phyloP scores from a whole-genome alignment of 2,113 vertebrate genomes.

The Micronycteris hirsuta region DNA sequence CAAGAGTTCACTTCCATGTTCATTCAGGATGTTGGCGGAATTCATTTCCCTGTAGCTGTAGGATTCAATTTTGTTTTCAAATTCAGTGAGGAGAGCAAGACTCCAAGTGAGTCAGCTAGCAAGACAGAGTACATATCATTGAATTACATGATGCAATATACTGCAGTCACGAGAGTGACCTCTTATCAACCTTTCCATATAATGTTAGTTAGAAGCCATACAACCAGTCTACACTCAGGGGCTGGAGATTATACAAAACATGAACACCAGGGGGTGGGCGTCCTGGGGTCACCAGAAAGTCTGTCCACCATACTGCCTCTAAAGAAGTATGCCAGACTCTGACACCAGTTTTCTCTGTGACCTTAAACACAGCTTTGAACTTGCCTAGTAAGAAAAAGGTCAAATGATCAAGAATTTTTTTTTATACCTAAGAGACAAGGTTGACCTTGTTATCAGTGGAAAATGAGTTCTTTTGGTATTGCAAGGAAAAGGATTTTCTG shows the following conservation, averaged over 20 bases:
- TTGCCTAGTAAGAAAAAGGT: not conserved
- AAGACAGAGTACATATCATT: not conserved
- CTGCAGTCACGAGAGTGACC: not conserved
- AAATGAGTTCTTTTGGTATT: too few species aligned
- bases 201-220: not conserved
- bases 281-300: not conserved
- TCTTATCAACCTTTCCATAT: not conserved
- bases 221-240: too few species aligned
- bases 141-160: not conserved
- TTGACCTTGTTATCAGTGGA: too few species aligned
- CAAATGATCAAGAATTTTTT: not conserved
- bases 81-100: not conserved
- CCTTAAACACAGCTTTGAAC: not conserved
- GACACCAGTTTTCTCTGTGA: not conserved
- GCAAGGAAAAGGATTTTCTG: too few species aligned
- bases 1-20: not conserved
- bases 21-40: not conserved
- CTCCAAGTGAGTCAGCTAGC: not conserved
- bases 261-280: not conserved
- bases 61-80: not conserved
- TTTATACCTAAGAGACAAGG: not conserved
- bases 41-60: not conserved
- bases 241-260: not conserved
- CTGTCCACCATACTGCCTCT: not conserved
- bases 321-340: not conserved